Base-by-base conservation (phyloP, 2,888 invertebrate genomes). In the Hirtodrosophila confusa region DNA sequence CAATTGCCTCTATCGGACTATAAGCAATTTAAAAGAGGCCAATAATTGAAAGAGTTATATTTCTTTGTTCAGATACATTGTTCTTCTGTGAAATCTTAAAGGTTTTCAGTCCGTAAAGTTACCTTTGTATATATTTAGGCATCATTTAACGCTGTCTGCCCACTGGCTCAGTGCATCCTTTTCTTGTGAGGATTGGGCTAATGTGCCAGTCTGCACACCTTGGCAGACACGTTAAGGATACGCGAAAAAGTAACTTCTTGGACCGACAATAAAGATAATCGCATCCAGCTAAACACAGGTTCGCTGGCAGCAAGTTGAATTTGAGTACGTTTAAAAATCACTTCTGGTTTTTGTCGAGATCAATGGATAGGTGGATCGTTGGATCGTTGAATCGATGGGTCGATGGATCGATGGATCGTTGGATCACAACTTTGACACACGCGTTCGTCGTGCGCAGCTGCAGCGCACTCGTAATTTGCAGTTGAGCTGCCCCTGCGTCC, bases 281-380 rank as follows among this genome's bases (percentile, higher is more conserved):
- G 69, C 55, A 68, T 56, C 54, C 31, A 58, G 45, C 53, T 69
- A 70, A 87, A 69, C 54, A 68, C 60, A 64, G 65, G 67, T 69
- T 78, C 2, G 3, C 43, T 47, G 64, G 45, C 27, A 63, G 33
- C 39, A 6, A 49, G 44, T 33, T 61, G 62, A 65, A 65, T 65
- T 68, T 69, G 55, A 69, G 64, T 69, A 50, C 70, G 50, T 39
- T 71, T 62, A 54, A 74, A 86, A 85, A 85, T 88, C 88, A 83
- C 78, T 85, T 78, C 83, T 79, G 79, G 35, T 75, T 80, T 82
- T 79, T 80, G 67, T 65, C 24, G 41, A 54, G 47, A 56, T 66
- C 54, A 53, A 39, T n/a, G 41, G 36, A 57, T 64, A 54, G 31
- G 17, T 48, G 31, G 33, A 66, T 69, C 31, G 45, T 39, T 56